Conservation (phyloP, 1,140 invertebrate genomes). For the Bombus waltoni region DNA sequence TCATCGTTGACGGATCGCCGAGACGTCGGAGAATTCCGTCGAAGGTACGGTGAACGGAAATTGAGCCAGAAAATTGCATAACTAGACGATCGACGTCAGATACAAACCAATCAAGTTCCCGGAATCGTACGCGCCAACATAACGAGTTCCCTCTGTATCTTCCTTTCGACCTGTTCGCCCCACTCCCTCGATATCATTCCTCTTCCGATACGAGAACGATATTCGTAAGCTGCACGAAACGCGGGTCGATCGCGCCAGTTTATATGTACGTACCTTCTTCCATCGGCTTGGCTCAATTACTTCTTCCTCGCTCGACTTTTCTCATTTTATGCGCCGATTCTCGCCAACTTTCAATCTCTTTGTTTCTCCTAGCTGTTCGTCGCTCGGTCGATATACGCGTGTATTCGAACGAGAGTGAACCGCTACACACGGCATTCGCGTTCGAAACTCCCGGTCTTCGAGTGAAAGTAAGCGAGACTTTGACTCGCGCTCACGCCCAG, state of each 20-base stretch:
- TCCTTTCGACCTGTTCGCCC: not conserved
- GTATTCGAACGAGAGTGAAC: not conserved
- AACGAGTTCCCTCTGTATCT: not conserved
- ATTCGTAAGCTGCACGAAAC: not conserved
- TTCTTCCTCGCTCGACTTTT: too few species aligned
- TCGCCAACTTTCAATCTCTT: not conserved
- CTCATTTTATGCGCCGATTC: too few species aligned
- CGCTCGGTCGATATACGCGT: not conserved
- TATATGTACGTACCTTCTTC: not conserved
- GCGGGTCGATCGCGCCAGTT: not conserved
- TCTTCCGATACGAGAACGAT: conserved; percentile 33
- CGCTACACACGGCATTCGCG: too few species aligned
- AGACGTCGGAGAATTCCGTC: not conserved
- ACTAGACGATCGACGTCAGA: not conserved
- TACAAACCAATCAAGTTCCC: not conserved
- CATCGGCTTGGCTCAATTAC: too few species aligned
- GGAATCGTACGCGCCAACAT: conserved; percentile 28
- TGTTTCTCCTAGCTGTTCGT: not conserved
- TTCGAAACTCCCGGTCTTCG: not conserved
- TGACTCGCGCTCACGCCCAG: not conserved
- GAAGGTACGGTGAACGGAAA: not conserved
- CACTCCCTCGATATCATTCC: conserved; percentile 3
- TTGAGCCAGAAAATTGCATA: conserved; percentile 21
- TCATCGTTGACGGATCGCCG: not conserved
- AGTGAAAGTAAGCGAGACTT: conserved; percentile 53